Conservation (phyloP, 2,113 vertebrate genomes). For the Alaudala cheleensis region DNA sequence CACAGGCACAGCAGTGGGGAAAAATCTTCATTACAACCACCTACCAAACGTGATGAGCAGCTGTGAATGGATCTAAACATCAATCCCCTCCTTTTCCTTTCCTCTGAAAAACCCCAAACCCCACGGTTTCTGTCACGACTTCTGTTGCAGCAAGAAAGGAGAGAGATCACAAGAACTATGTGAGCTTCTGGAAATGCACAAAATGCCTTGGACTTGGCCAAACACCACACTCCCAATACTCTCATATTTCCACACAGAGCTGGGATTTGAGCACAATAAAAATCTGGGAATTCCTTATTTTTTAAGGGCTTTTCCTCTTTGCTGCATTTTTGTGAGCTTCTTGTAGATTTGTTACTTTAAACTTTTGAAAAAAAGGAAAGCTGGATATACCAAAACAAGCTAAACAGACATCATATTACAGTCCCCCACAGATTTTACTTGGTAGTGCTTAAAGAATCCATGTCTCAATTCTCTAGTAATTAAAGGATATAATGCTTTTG, state of each 20-base stretch:
- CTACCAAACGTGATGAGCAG: background rate
- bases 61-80: background rate
- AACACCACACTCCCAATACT: background rate
- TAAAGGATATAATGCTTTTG: background rate
- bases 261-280: background rate
- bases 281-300: background rate
- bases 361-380: background rate
- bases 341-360: background rate
- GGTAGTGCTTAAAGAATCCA: background rate
- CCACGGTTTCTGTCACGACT: rapidly evolving
- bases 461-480: background rate
- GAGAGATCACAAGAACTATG: rapidly evolving
- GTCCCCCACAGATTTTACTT: background rate
- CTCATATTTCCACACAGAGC: no score
- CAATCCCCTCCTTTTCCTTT: no score
- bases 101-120: background rate
- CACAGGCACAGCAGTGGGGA: background rate
- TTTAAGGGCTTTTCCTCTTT: background rate
- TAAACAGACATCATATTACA: background rate
- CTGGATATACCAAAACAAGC: background rate
- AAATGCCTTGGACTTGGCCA: no score
- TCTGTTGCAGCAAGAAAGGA: background rate
- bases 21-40: background rate
- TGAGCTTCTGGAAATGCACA: background rate
- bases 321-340: background rate